Conservation (phyloP, 2,797 vertebrate species). For the Triplophysa yarkandensis region DNA sequence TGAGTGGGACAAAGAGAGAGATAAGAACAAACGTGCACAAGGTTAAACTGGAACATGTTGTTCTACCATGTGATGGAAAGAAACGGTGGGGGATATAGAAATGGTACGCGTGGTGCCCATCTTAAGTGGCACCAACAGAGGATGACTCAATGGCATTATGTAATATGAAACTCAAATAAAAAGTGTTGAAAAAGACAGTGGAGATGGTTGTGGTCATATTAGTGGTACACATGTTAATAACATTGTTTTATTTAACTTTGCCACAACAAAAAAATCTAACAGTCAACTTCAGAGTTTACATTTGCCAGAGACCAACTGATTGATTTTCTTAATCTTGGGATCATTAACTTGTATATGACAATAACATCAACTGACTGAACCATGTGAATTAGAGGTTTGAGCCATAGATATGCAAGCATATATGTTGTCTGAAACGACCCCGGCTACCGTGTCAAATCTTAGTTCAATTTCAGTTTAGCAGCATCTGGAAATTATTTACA, state of each 20-base stretch:
- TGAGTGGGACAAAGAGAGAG: conserved; percentile 34
- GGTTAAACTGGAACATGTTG: conserved; percentile 25
- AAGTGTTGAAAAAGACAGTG: not conserved
- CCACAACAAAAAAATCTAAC: too few relatives aligned
- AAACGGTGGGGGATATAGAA: not conserved
- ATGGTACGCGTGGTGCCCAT: conserved; percentile 1
- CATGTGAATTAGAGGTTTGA: too few relatives aligned
- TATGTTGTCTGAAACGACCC: too few relatives aligned
- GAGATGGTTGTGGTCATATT: too few relatives aligned
- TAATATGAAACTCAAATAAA: not conserved
- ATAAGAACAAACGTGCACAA: conserved; percentile 33
- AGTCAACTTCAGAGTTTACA: not conserved
- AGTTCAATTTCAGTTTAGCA: too few relatives aligned
- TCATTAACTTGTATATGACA: too few relatives aligned
- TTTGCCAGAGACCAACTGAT: not conserved
- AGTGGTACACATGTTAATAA: too few relatives aligned
- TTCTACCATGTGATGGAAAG: conserved; percentile 4
- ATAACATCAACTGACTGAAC: too few relatives aligned
- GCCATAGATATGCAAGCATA: too few relatives aligned
- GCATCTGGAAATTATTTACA: too few relatives aligned
- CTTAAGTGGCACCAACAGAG: not conserved
- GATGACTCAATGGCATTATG: not conserved
- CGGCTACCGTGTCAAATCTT: too few relatives aligned
- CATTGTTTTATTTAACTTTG: too few relatives aligned
- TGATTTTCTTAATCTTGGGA: not conserved